Evolutionary conservation across 2,797 vertebrate genomes (phyloP).

Genomic region (Gobio occitaniae): DNA sequence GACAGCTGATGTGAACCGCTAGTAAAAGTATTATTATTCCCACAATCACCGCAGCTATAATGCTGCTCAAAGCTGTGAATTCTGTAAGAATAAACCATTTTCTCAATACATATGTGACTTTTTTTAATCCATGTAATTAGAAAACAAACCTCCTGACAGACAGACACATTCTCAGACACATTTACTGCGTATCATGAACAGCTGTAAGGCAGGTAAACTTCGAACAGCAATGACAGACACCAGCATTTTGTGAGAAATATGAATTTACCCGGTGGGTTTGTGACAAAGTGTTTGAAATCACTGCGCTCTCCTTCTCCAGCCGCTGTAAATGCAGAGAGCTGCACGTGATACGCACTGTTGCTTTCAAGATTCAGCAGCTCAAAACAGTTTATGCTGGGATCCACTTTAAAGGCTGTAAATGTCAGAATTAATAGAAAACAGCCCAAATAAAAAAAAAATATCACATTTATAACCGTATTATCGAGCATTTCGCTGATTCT

Average conservation of each 20-base stretch:
- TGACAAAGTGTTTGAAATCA: slow-evolving; percentile 61
- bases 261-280: slow-evolving; percentile 64
- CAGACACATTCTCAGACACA: not conserved
- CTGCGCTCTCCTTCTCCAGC: slow-evolving; percentile 79
- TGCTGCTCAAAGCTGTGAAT: not conserved
- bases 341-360: slow-evolving; percentile 72
- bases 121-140: not conserved
- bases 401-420: slow-evolving; percentile 75
- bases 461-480: not conserved
- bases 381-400: slow-evolving; percentile 64
- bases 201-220: not conserved
- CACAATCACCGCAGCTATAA: slow-evolving; percentile 41
- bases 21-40: slow-evolving; percentile 55
- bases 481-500: not conserved
- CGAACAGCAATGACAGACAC: not conserved
- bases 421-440: not conserved
- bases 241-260: not conserved
- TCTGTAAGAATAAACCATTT: slow-evolving; percentile 37
- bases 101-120: not conserved
- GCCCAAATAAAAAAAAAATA: not conserved
- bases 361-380: slow-evolving; percentile 70
- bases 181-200: not conserved
- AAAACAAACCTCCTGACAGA: not conserved
- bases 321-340: slow-evolving; percentile 81
- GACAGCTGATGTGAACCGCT: slow-evolving; percentile 51